Evolutionary conservation across 2,113 vertebrate genomes (phyloP).

Genomic region (Hipposideros armiger): DNA sequence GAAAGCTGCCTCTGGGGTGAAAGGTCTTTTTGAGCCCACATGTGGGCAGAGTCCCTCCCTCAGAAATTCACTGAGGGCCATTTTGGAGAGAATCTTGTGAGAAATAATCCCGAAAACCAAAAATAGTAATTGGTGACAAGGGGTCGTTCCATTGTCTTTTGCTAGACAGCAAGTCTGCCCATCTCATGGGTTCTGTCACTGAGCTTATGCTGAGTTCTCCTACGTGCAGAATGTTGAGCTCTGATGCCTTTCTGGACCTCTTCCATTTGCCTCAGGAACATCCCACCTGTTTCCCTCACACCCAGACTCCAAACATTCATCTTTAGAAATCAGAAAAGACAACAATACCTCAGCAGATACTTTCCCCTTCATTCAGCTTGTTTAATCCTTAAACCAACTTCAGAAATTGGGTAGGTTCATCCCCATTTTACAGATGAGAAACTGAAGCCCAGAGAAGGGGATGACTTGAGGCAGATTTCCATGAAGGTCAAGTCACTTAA

Average conservation of each 20-base stretch:
- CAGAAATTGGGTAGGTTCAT: neutral
- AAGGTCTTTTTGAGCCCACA: neutral
- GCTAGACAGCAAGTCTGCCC: neutral
- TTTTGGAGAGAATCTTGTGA: neutral
- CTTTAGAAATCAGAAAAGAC: neutral
- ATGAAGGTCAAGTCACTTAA: neutral
- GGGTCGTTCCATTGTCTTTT: neutral
- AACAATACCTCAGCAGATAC: neutral
- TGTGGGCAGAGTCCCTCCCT: neutral
- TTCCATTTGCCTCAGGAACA: fast-evolving
- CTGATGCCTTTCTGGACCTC: neutral
- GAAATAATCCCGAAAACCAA: neutral
- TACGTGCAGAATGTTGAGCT: neutral
- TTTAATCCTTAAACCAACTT: neutral
- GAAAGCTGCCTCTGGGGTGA: neutral
- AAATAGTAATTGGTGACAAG: neutral
- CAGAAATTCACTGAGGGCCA: neutral
- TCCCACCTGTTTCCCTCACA: neutral
- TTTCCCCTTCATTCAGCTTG: neutral
- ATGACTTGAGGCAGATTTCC: neutral
- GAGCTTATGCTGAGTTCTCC: neutral
- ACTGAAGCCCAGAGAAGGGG: neutral
- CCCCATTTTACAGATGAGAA: constrained; percentile 1
- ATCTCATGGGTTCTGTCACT: neutral
- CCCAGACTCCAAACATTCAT: neutral